Evolutionary conservation across 2,888 invertebrate genomes (phyloP), one percentile per base, ranked within the genome.

Genomic region (Drosophila mimetica): DNA sequence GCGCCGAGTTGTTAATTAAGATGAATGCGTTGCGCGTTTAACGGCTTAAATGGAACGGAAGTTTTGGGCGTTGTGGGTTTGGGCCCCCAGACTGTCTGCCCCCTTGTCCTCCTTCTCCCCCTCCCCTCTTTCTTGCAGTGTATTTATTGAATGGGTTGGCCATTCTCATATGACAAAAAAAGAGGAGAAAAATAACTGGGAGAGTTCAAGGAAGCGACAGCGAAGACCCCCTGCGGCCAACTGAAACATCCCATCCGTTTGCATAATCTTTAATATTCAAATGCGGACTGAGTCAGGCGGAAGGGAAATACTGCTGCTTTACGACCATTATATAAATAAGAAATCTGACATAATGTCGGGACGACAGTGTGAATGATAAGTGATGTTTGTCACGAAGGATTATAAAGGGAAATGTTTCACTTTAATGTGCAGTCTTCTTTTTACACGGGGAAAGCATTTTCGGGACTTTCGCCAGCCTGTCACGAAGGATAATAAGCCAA

Each of bases 21-120:
- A 82, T 86, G 83, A 80, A 82, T 82, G 86, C 86, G 76, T 78
- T 70, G 86, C 50, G 64, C 83, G 64, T 80, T 82, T 82, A 82
- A 67, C 86, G 71, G 67, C 75, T 78, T 79, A 85, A 82, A 85
- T 85, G 84, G 78, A 64, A 75, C 76, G 82, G 80, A 85, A 85
- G 73, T 71, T 77, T 50, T 16, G 44, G 57, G 63, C 59, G 63
- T 70, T 67, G 80, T 37, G 63, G 52, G 20, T 18, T 16, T 5
- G 34, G 3, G 7, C 7, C n/a, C 41, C 7, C n/a, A 32, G 22
- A 4, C 44, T 36, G 50, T 34, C 57, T 52, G 55, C 18, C 32
- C 22, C 36, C 22, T 32, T 34, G 32, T 16, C 4, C 20, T 11
- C 44, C 14, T 16, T 13, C 5, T 11, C 25, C 14, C 13, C 5